These are phyloP conservation scores for Apostichopus parvimensis DNA, from an alignment of 35 echinoderm and acorn worm genomes.

Conservation along the genomic window DNA sequence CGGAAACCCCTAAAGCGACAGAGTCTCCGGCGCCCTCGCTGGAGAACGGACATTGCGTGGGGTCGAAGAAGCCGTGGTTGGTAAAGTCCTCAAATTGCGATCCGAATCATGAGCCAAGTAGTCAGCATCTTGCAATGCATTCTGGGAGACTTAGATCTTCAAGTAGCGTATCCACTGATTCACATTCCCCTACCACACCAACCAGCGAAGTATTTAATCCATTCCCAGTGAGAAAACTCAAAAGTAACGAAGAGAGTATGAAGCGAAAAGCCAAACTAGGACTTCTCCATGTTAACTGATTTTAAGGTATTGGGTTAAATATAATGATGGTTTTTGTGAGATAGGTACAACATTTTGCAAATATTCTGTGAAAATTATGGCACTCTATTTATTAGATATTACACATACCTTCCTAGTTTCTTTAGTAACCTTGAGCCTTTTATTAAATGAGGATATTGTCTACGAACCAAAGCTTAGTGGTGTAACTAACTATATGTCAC, in stretches of 20 bases:
- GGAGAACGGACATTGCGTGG: conserved; percentile 6
- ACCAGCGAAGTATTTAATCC: conserved; percentile 44
- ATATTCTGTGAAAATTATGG: no score
- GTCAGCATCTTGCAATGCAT: neutral
- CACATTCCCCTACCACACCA: neutral
- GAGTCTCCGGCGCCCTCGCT: neutral
- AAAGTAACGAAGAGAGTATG: conserved; percentile 35
- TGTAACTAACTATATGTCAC: no score
- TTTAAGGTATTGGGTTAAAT: no score
- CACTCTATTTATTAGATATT: no score
- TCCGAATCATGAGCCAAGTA: neutral
- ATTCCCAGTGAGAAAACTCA: conserved; percentile 25
- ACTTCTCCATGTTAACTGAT: conserved; percentile 24
- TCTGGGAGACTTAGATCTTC: conserved; percentile 7
- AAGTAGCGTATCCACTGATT: conserved; percentile 22
- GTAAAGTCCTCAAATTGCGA: conserved; percentile 1
- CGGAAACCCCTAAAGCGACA: conserved; percentile 36
- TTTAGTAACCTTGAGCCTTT: no score
- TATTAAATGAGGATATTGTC: no score
- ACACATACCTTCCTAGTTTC: no score
- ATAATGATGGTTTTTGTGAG: no score
- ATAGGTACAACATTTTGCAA: no score
- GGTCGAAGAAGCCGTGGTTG: conserved; percentile 33
- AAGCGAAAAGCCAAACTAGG: conserved; percentile 41
- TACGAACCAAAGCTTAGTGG: no score